A percentile compares a stretch with the other conserved stretches of the same genome.
phyloP scores from a whole-genome alignment of 2,888 invertebrate species.

The Zygogramma bicolorata region DNA sequence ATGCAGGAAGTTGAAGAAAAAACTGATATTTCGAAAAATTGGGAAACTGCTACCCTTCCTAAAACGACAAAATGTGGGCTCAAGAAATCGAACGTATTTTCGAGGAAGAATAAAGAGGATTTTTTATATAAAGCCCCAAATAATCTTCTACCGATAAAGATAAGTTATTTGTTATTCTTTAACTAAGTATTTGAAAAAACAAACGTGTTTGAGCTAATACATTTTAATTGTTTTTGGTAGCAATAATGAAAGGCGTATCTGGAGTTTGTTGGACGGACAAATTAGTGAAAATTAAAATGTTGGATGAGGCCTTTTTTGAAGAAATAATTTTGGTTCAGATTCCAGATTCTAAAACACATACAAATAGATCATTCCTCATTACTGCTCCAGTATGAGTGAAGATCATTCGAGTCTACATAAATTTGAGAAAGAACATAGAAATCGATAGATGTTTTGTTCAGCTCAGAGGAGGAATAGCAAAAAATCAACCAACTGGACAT shows the following conservation, averaged over 20 bases:
- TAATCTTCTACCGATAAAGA: conserved; percentile 3
- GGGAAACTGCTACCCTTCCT: too few relatives aligned
- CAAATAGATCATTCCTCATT: too few relatives aligned
- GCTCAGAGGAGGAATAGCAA: conserved; percentile 10
- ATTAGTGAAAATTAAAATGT: conserved; percentile 17
- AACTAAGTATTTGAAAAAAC: background rate
- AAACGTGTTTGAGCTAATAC: background rate
- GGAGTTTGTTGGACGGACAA: conserved; percentile 13
- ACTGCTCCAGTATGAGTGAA: background rate
- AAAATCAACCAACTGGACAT: conserved; percentile 10
- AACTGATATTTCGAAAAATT: too few relatives aligned
- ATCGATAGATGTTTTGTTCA: conserved; percentile 4
- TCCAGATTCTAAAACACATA: too few relatives aligned
- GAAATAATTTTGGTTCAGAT: background rate
- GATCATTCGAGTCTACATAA: background rate
- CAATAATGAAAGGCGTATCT: too few relatives aligned
- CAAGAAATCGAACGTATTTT: too few relatives aligned
- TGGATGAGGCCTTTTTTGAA: conserved; percentile 1
- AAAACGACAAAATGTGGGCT: too few relatives aligned
- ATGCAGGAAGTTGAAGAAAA: too few relatives aligned
- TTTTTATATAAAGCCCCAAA: conserved; percentile 15
- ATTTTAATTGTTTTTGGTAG: background rate
- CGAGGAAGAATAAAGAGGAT: conserved; percentile 11
- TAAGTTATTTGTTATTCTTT: conserved; percentile 4
- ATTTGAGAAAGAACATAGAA: background rate